Evolutionary conservation across 2,113 vertebrate genomes (phyloP), one percentile per base, ranked within the genome.

Genomic region (Grammomys surdaster): DNA sequence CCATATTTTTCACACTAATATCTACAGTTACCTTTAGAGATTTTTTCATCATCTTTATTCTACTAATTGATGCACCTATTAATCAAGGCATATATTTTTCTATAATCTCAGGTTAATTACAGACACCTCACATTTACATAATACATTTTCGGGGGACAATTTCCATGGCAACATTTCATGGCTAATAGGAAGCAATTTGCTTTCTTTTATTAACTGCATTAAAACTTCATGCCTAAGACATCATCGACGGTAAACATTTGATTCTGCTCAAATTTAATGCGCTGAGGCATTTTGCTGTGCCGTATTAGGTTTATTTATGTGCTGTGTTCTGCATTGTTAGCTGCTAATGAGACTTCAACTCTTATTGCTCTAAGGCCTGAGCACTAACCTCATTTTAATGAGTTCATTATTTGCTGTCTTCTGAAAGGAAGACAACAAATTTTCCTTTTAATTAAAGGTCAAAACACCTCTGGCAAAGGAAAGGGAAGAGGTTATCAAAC

Each of bases 391-490:
- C 98, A 99, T 99, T 99, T 99, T 99, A 99, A 99, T 99, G 99
- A 99, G 99, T 99, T 99, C 99, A 99, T 99, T 99, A 99, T 99
- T 99, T 99, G 98, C 99, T 99, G 99, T 98, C 98, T 99, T 99
- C 98, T 99, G 98, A 99, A 99, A 98, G 99, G 99, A 99, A 99
- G 98, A 99, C 98, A 98, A 99, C 99, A 99, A 98, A 99, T 99
- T 98, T 98, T 98, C 97, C 98, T 98, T 99, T 99, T 99, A 99
- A 99, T 99, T 99, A 99, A 99, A 99, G 99, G 99, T 99, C 98
- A 99, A 97, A 98, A 97, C 97, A 98, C 98, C 98, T 98, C 98
- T 97, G 97, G 98, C 97, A 96, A 98, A 97, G 96, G 92, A 94
- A 98, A 98, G 96, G 77, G 95, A 98, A 98, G 98, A 98, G 98